Evolutionary conservation across 37 sponge, comb jelly and placozoan species (phyloP).

Genomic region (Axinella damicornis): DNA sequence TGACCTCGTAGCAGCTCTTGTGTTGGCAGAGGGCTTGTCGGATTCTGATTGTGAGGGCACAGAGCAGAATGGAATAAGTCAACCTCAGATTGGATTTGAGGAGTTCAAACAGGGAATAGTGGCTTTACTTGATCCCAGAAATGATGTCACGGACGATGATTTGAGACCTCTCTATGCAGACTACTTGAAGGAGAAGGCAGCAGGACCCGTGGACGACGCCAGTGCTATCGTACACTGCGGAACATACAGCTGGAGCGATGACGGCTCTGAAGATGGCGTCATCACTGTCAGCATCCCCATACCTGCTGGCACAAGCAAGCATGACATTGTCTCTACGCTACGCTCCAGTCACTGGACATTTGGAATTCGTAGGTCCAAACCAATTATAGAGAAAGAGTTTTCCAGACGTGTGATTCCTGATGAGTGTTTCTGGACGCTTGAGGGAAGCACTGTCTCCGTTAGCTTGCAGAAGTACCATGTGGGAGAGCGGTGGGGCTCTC

Average conservation of each 20-base stretch:
- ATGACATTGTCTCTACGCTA: conserved; percentile 20
- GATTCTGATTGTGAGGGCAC: not conserved
- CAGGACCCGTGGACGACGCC: conserved; percentile 11
- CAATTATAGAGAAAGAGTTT: conserved; percentile 26
- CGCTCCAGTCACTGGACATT: conserved; percentile 28
- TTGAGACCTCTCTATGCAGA: conserved; percentile 10
- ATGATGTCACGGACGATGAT: too few relatives aligned
- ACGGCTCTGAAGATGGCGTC: conserved; percentile 29
- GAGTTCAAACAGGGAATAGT: conserved; percentile 35
- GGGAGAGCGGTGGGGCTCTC: conserved; percentile 31
- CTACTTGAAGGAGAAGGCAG: conserved; percentile 23
- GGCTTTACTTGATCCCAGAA: not conserved
- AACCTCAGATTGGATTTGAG: not conserved
- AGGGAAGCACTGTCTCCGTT: conserved; percentile 3
- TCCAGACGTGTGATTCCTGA: conserved; percentile 26
- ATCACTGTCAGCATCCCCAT: conserved; percentile 36
- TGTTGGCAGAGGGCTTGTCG: not conserved
- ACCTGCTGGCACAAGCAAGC: conserved; percentile 30
- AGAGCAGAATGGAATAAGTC: not conserved
- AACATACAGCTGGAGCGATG: conserved; percentile 47
- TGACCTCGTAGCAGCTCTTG: not conserved
- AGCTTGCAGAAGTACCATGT: conserved; percentile 32
- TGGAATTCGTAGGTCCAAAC: conserved; percentile 15
- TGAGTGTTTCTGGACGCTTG: conserved; percentile 43
- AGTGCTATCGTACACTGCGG: not conserved